Conservation (phyloP, 2,113 vertebrate genomes). For the Hemibagrus wyckioides region DNA sequence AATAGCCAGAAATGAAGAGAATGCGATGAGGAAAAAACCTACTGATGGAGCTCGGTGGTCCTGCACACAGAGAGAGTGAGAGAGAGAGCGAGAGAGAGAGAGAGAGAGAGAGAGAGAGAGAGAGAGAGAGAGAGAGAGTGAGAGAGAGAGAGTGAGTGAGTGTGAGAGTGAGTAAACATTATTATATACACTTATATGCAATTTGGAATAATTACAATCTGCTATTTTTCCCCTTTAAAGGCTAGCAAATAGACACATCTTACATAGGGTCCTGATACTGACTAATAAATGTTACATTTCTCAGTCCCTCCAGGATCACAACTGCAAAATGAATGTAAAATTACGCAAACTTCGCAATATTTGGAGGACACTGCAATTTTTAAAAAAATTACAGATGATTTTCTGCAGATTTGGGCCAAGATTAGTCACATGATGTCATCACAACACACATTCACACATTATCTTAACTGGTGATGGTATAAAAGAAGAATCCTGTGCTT, state of each 20-base stretch:
- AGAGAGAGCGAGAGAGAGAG: not conserved
- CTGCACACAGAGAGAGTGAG: constrained; percentile 54
- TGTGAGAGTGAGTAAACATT: no score
- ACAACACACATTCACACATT: no score
- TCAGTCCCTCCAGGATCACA: no score
- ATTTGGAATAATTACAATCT: not conserved
- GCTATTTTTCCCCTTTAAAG: not conserved
- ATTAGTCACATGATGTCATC: no score
- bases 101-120: constrained; percentile 28
- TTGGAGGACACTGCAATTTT: no score
- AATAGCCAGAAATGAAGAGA: constrained; percentile 61
- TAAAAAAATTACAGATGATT: no score
- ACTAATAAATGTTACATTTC: not conserved
- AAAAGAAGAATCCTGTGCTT: no score
- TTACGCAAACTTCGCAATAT: no score
- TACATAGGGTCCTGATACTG: not conserved
- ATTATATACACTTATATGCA: not conserved
- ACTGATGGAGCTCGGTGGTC: constrained; percentile 73
- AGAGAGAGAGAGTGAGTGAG: no score
- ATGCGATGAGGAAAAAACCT: constrained; percentile 69
- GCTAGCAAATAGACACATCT: not conserved
- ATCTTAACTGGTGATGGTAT: no score
- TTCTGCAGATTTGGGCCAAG: no score
- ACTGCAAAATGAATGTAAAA: no score
- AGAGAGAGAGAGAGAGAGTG: constrained; percentile 12